Conservation (phyloP, 2,113 vertebrate species). For the Pholis gunnellus region DNA sequence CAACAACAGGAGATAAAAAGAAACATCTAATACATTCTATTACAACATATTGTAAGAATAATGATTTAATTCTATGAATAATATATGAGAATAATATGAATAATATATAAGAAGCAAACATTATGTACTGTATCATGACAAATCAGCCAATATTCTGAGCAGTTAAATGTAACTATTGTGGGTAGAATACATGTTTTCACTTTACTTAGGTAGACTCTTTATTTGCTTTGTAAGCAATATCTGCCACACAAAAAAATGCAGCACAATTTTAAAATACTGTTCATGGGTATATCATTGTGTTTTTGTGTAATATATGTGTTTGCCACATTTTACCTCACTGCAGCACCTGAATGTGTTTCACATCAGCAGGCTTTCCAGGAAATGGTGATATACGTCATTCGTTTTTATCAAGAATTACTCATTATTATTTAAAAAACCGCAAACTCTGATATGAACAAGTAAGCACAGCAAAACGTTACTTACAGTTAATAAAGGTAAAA, state of each 20-base stretch:
- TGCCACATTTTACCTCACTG: background rate
- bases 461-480: constrained; percentile 20
- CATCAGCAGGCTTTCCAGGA: background rate
- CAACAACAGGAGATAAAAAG: constrained; percentile 24
- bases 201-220: constrained; percentile 9
- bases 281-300: background rate
- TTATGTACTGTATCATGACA: background rate
- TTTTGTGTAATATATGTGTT: background rate
- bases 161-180: background rate
- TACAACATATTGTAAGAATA: constrained; percentile 8
- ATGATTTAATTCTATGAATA: constrained; percentile 18
- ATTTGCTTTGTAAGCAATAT: constrained; percentile 14
- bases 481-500: background rate
- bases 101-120: background rate
- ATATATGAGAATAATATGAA: background rate
- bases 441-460: background rate
- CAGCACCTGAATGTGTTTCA: constrained; percentile 16
- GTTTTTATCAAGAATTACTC: background rate
- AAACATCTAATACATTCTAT: constrained; percentile 4
- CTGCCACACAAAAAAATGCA: background rate
- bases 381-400: background rate
- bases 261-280: background rate
- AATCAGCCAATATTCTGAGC: constrained; percentile 3
- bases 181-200: background rate
- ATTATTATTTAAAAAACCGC: background rate